Conservation (phyloP, 2,888 invertebrate species). For the Epinotia ramella region DNA sequence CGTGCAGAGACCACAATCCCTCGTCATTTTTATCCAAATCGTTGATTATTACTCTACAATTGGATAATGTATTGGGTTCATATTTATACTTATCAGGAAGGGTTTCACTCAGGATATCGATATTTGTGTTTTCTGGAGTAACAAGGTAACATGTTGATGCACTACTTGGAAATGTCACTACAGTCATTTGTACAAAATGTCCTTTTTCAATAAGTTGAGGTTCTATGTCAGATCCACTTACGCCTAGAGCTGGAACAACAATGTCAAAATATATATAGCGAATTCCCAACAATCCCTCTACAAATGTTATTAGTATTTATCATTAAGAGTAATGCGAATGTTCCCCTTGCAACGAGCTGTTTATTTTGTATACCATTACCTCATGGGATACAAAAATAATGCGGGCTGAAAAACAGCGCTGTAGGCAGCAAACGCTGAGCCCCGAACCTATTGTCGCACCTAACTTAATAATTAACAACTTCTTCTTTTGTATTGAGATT, state of each 20-base stretch:
- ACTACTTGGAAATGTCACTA: neutral
- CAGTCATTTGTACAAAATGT: slow-evolving; percentile 14
- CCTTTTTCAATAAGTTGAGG: neutral
- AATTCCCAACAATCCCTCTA: neutral
- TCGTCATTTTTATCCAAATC: slow-evolving; percentile 32
- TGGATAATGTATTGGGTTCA: neutral
- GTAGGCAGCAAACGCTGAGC: no score
- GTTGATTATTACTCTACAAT: slow-evolving; percentile 30
- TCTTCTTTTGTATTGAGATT: no score
- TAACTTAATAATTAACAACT: no score
- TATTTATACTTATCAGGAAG: slow-evolving; percentile 17
- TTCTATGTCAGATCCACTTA: slow-evolving; percentile 20
- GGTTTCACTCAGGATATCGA: slow-evolving; percentile 16
- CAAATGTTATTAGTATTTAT: neutral
- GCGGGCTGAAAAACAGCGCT: no score
- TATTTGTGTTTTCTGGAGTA: slow-evolving; percentile 7
- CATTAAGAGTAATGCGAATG: no score
- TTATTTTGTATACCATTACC: no score
- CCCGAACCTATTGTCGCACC: no score
- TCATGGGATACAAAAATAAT: no score
- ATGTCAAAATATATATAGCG: neutral
- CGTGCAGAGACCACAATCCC: slow-evolving; percentile 28
- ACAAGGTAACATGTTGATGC: slow-evolving; percentile 22
- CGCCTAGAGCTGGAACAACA: neutral
- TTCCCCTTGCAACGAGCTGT: no score